These are phyloP conservation scores for Origma solitaria DNA, from an alignment of 2,113 vertebrate genomes.

Conservation along the genomic window DNA sequence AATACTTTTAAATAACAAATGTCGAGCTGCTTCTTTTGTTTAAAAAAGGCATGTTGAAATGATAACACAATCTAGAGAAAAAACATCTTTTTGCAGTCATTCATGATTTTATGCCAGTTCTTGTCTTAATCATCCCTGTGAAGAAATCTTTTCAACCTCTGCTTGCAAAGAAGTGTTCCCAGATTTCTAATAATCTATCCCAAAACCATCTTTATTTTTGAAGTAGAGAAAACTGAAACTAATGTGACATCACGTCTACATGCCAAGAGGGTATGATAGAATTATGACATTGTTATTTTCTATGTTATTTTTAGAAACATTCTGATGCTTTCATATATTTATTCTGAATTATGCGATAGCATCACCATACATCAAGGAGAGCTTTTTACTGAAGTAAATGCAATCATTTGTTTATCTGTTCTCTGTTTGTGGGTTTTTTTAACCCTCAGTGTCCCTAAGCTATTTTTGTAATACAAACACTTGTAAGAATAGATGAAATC, in stretches of 20 bases:
- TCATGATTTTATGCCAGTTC: not conserved
- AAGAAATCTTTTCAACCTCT: not conserved
- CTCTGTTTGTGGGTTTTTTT: not conserved
- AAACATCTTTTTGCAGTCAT: rapidly evolving
- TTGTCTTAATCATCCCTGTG: not conserved
- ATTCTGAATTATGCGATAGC: not conserved
- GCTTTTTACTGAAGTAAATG: not conserved
- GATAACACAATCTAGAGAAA: not conserved
- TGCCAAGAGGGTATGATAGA: rapidly evolving
- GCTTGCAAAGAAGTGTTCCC: not conserved
- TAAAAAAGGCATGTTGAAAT: not conserved
- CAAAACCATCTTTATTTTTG: not conserved
- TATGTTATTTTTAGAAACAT: not conserved
- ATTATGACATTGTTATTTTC: not conserved
- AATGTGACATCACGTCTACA: not conserved
- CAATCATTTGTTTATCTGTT: not conserved
- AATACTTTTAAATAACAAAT: not conserved
- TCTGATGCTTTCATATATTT: not conserved
- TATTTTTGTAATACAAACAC: not conserved
- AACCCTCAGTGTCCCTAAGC: not conserved
- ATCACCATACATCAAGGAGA: not conserved
- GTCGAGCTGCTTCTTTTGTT: no score
- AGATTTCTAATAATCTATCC: not conserved
- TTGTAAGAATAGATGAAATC: not conserved
- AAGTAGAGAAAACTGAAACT: not conserved